Conservation (phyloP, 2,113 vertebrate genomes). For the Anolis carolinensis region DNA sequence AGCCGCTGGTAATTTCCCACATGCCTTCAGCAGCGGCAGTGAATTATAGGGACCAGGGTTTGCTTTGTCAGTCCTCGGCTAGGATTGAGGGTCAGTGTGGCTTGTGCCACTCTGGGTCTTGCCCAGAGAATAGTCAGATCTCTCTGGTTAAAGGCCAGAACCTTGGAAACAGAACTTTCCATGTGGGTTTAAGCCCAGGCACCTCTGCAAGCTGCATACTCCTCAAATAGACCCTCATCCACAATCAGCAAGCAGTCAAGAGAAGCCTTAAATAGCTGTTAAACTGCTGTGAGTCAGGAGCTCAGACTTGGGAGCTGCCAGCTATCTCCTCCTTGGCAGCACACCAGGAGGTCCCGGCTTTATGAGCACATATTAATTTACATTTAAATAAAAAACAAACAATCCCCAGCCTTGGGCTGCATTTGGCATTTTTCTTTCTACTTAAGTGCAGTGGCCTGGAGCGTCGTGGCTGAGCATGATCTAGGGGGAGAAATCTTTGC, state of each 20-base stretch:
- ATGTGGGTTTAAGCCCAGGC: background rate
- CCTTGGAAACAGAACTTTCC: background rate
- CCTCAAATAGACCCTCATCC: constrained; percentile 29
- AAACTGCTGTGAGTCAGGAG: constrained; percentile 13
- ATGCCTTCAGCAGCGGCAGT: background rate
- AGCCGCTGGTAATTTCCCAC: background rate
- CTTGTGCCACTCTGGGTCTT: background rate
- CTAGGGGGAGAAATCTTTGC: background rate
- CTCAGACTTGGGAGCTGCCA: background rate
- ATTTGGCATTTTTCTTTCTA: constrained; percentile 1
- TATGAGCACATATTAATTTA: background rate
- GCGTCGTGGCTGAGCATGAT: background rate
- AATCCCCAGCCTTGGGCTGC: background rate
- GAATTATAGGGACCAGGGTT: background rate
- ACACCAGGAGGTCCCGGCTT: constrained; percentile 32
- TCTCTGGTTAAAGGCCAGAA: background rate
- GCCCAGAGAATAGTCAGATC: background rate
- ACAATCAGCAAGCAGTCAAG: background rate
- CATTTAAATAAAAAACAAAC: constrained; percentile 13
- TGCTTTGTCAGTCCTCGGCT: background rate
- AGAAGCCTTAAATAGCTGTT: constrained; percentile 31
- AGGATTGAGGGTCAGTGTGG: background rate
- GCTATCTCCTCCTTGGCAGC: background rate
- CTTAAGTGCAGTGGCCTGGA: background rate
- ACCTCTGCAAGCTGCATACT: background rate